These are phyloP conservation scores for Drosophila borborema DNA, from an alignment of 2,888 invertebrate genomes.

Conservation along the genomic window DNA sequence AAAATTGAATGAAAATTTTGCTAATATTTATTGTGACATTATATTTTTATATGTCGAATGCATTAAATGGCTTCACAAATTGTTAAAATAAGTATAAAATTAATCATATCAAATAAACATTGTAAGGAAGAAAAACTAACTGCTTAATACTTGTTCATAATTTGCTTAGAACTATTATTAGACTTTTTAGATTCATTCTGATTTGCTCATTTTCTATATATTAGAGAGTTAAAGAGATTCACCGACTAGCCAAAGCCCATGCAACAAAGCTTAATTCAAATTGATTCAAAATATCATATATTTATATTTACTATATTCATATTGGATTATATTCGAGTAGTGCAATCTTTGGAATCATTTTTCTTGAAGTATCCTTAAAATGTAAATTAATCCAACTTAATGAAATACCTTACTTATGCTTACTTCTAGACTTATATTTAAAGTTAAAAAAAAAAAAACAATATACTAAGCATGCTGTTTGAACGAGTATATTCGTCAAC, in stretches of 20 bases:
- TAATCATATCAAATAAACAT: not conserved
- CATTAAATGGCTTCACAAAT: not conserved
- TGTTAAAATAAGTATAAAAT: not conserved
- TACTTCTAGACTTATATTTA: not conserved
- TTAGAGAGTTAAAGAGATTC: too few species aligned
- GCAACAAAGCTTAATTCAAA: too few species aligned
- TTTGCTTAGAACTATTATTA: not conserved
- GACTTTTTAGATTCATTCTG: not conserved
- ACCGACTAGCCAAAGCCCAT: too few species aligned
- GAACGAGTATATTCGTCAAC: not conserved
- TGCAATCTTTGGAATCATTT: too few species aligned
- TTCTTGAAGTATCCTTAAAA: not conserved
- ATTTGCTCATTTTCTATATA: too few species aligned
- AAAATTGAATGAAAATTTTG: not conserved
- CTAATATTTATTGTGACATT: not conserved
- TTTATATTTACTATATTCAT: too few species aligned
- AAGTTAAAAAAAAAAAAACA: not conserved
- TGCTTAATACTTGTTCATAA: not conserved
- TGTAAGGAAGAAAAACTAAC: not conserved
- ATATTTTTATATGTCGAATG: too few species aligned
- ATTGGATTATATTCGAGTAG: too few species aligned
- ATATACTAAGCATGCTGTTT: not conserved
- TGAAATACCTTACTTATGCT: not conserved
- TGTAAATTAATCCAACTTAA: not conserved
- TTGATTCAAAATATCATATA: too few species aligned